Evolutionary conservation across 2,888 invertebrate genomes (phyloP), one percentile per base, ranked within the genome.

Genomic region (Macropis europaea): DNA sequence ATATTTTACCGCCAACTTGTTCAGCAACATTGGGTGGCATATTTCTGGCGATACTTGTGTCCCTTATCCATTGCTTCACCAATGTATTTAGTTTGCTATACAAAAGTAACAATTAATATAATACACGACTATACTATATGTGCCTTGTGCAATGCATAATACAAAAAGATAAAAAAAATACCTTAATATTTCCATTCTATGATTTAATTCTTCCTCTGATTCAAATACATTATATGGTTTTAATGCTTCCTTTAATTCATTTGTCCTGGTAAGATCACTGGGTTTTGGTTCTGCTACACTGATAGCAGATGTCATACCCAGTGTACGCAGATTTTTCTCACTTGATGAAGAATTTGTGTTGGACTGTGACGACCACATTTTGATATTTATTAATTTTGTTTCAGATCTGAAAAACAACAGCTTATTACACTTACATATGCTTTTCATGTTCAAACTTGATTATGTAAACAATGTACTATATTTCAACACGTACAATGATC

Each of bases 301-400:
- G 77, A 99, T 97, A 66, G 98, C 97, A 19, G 97, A 97, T 5
- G 98, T 98, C 94, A 99, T 97, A 61, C 98, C 98, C 86, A 96
- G 87, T 5, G 95, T 95, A 82, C 92, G 92, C 76, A 93, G 89
- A 82, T 93, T 93, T 83, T 92, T 92, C 75, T 92, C 92, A 78
- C 91, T 92, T 73, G 92, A 91, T 40, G 91, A 90, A 30, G 91
- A 90, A 84, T 91, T 92, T 7, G 86, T 54, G 40, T 64, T 81
- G 1, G 81, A 73, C 53, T 87, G 88, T 13, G 87, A 82, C 6
- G 86, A 81, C 88, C 88, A 88, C 88, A 88, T 88, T 59, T 69
- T 82, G 52, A 17, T 45, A 60, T 40, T 48, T 19, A 50, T 71
- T 53, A 52, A 62, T 48, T 59, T 38, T 45, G 38, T 62, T 69